These are phyloP conservation scores for Odontophorus gujanensis DNA, from an alignment of 2,113 vertebrate genomes.

Conservation along the genomic window DNA sequence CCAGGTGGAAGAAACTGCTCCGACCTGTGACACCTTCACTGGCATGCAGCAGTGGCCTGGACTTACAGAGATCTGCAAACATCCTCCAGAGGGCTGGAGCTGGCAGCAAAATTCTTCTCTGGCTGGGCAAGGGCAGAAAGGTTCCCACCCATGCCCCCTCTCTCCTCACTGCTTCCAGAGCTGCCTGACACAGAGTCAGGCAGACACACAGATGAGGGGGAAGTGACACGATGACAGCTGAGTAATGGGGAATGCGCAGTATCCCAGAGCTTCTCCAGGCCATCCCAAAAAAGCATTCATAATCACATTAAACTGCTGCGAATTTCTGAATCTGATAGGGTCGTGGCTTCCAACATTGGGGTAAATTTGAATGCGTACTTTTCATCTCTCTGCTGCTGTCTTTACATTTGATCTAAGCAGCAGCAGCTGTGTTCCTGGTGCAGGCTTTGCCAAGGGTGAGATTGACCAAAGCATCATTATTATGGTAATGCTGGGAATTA, in stretches of 20 bases:
- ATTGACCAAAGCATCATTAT: background rate
- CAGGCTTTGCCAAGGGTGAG: background rate
- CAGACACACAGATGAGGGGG: no score
- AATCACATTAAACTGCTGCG: background rate
- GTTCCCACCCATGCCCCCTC: accelerated
- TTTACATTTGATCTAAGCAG: background rate
- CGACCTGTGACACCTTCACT: background rate
- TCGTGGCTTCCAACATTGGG: background rate
- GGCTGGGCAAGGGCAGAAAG: background rate
- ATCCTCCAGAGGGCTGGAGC: accelerated
- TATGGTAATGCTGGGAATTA: background rate
- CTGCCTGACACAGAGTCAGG: no score
- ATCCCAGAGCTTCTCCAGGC: background rate
- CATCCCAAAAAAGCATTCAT: background rate
- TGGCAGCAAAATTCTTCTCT: background rate
- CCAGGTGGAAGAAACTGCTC: background rate
- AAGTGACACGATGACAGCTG: background rate
- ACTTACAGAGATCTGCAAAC: background rate
- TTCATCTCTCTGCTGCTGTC: background rate
- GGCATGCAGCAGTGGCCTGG: accelerated
- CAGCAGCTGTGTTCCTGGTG: background rate
- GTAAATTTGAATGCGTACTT: background rate
- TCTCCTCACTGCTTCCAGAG: background rate
- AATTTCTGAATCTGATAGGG: background rate
- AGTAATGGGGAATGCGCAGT: background rate